phyloP scores from a whole-genome alignment of 1,140 invertebrate species.

The Cataglyphis hispanica region DNA sequence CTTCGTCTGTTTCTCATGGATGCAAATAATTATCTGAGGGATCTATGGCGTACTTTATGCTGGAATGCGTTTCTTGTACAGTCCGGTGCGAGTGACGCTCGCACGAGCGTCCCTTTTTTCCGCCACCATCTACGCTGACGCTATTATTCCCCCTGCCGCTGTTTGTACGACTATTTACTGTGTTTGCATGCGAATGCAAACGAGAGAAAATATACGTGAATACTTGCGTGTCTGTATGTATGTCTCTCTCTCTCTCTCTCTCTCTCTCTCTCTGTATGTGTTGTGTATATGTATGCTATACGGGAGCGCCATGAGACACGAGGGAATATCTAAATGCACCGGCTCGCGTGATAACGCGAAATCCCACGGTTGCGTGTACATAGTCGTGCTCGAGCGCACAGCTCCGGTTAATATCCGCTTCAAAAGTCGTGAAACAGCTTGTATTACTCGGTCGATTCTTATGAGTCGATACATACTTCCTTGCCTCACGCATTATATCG shows the following conservation, averaged over 20 bases:
- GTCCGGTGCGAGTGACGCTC: slow-evolving; percentile 71
- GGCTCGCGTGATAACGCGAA: slow-evolving; percentile 63
- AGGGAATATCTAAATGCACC: slow-evolving; percentile 47
- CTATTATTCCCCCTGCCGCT: slow-evolving; percentile 78
- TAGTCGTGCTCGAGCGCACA: slow-evolving; percentile 44
- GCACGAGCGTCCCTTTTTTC: slow-evolving; percentile 74
- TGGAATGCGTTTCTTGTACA: slow-evolving; percentile 82
- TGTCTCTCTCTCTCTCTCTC: background rate
- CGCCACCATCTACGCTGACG: slow-evolving; percentile 70
- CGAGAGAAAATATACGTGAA: slow-evolving; percentile 17
- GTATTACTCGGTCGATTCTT: slow-evolving; percentile 19
- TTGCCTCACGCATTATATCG: background rate
- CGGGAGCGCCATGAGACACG: slow-evolving; percentile 45
- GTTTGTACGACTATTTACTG: slow-evolving; percentile 80
- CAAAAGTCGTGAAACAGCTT: slow-evolving; percentile 37
- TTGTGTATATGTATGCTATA: background rate
- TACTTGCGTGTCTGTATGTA: background rate
- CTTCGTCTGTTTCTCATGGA: slow-evolving; percentile 44
- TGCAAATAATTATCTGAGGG: slow-evolving; percentile 82
- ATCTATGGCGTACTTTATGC: slow-evolving; percentile 81
- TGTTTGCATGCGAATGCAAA: slow-evolving; percentile 77
- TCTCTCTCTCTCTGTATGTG: background rate
- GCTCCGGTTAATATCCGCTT: slow-evolving; percentile 53
- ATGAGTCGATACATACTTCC: background rate
- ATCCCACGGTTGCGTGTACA: slow-evolving; percentile 64